phyloP scores from a whole-genome alignment of 2,888 invertebrate species.

The Calameuta filiformis region DNA sequence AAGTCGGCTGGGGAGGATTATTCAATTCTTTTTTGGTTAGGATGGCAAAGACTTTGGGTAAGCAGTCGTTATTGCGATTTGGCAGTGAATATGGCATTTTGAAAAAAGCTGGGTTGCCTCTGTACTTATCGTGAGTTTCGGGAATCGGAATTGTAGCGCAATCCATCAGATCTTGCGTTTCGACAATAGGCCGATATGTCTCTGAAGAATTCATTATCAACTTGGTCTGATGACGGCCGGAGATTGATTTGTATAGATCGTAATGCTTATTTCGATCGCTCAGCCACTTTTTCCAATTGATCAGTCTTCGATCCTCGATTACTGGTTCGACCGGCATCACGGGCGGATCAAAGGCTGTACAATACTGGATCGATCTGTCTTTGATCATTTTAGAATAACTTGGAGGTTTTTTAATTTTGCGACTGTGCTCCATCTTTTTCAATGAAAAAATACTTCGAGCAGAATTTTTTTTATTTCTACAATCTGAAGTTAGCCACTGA shows the following conservation, averaged over 20 bases:
- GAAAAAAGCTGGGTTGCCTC: slow-evolving; percentile 51
- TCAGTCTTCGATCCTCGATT: slow-evolving; percentile 41
- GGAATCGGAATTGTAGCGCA: slow-evolving; percentile 57
- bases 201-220: slow-evolving; percentile 44
- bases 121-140: slow-evolving; percentile 45
- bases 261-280: slow-evolving; percentile 32
- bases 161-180: slow-evolving; percentile 48
- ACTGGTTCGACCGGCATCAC: background rate
- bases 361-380: background rate
- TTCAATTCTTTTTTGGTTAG: slow-evolving; percentile 33
- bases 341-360: background rate
- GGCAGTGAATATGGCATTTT: slow-evolving; percentile 30
- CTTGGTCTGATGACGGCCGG: slow-evolving; percentile 34
- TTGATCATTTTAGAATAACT: background rate
- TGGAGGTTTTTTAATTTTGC: slow-evolving; percentile 40
- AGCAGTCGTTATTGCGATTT: slow-evolving; percentile 24
- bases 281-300: slow-evolving; percentile 52
- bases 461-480: background rate
- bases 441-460: too few species aligned
- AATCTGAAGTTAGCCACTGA: too few species aligned
- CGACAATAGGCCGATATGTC: slow-evolving; percentile 33
- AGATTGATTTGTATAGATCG: slow-evolving; percentile 19
- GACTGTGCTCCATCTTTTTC: slow-evolving; percentile 41
- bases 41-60: slow-evolving; percentile 32
- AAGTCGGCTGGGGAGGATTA: slow-evolving; percentile 27